A percentile compares a stretch with the other conserved stretches of the same genome.
phyloP scores from a whole-genome alignment of 2,797 vertebrate genomes.

The Lycodopsis pacificus region DNA sequence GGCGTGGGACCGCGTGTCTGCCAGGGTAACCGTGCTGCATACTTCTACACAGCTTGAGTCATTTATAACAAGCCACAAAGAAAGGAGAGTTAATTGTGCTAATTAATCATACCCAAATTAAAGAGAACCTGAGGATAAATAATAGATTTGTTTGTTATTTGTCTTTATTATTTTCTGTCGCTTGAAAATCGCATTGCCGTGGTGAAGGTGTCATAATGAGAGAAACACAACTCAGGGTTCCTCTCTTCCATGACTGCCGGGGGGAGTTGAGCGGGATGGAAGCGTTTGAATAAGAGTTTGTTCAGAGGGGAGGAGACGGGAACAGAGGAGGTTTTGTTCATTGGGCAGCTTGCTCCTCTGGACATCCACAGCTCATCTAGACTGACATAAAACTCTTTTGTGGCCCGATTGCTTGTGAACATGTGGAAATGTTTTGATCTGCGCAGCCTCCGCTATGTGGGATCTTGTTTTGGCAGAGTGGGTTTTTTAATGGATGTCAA shows the following conservation, averaged over 20 bases:
- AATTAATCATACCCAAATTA: conserved; percentile 21
- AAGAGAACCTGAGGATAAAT: conserved; percentile 23
- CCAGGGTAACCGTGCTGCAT: conserved; percentile 84
- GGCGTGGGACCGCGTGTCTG: conserved; percentile 93
- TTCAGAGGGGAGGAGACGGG: conserved; percentile 52
- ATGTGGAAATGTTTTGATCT: conserved; percentile 50
- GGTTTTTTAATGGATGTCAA: conserved; percentile 58
- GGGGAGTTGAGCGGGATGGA: conserved; percentile 60
- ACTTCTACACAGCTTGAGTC: conserved; percentile 34
- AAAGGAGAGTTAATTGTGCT: conserved; percentile 18
- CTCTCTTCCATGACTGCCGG: conserved; percentile 49
- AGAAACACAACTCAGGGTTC: conserved; percentile 26
- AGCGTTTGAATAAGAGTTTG: conserved; percentile 58
- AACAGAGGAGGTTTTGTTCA: conserved; percentile 78
- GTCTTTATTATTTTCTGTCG: conserved; percentile 6
- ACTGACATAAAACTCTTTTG: conserved; percentile 47
- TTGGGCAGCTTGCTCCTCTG: conserved; percentile 37
- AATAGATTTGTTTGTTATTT: neutral
- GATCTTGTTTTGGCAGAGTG: conserved; percentile 34
- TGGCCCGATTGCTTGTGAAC: conserved; percentile 55
- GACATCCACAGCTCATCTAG: conserved; percentile 45
- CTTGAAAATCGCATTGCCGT: neutral
- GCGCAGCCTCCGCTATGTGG: conserved; percentile 17
- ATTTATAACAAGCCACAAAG: conserved; percentile 28
- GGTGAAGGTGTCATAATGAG: conserved; percentile 31